A percentile compares a stretch with the other conserved stretches of the same genome.
Evolutionary conservation across 2,888 invertebrate genomes (phyloP).

Genomic region (Erynnis tages): DNA sequence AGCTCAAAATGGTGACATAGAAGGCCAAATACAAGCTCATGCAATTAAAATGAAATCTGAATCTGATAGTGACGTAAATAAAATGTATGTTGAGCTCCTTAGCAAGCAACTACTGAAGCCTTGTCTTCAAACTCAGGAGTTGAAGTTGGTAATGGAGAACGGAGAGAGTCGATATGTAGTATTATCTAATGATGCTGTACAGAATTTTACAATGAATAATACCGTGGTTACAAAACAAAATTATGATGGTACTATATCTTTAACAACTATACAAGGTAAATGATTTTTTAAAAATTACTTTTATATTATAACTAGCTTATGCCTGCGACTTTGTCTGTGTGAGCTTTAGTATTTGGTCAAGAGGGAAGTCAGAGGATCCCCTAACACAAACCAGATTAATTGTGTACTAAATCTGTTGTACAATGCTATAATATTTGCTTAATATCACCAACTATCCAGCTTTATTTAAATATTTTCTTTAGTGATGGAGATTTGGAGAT

Average conservation of each 20-base stretch:
- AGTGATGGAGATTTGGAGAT: no score
- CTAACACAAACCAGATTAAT: no score
- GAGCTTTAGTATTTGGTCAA: no score
- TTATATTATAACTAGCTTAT: no score
- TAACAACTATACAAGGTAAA: constrained; percentile 61
- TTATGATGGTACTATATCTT: constrained; percentile 68
- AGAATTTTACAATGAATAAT: constrained; percentile 37
- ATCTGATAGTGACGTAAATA: constrained; percentile 42
- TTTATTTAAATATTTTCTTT: no score
- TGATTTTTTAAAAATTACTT: no score
- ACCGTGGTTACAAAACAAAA: constrained; percentile 67
- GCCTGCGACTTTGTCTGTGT: no score
- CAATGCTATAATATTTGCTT: no score
- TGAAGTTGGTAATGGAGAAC: constrained; percentile 57
- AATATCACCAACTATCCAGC: no score
- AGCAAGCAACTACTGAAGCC: constrained; percentile 49
- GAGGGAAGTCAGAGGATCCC: no score
- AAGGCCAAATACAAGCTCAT: neutral
- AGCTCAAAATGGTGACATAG: constrained; percentile 3
- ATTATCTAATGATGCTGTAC: constrained; percentile 44
- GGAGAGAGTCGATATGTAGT: constrained; percentile 58
- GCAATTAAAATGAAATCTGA: constrained; percentile 17
- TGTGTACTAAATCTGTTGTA: no score
- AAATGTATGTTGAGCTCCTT: constrained; percentile 60
- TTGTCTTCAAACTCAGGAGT: constrained; percentile 49